These are phyloP conservation scores for Rosalia funebris DNA, from an alignment of 2,888 invertebrate species.

Conservation along the genomic window DNA sequence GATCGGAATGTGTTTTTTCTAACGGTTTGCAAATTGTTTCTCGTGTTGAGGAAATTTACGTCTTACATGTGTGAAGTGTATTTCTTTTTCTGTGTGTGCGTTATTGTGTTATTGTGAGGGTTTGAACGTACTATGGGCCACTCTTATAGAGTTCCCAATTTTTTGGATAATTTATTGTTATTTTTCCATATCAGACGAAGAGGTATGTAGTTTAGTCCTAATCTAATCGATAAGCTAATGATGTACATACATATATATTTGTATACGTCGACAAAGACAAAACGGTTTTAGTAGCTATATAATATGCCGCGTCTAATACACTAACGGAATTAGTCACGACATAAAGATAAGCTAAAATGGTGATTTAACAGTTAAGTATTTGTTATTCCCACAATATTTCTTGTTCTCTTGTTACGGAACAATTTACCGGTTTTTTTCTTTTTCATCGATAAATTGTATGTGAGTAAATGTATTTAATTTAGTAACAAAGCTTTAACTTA, in stretches of 20 bases:
- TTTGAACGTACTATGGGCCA: neutral
- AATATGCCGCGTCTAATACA: too few species aligned
- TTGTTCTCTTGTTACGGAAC: too few species aligned
- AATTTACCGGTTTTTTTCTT: too few species aligned
- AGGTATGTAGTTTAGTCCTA: slow-evolving; percentile 17
- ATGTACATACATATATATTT: too few species aligned
- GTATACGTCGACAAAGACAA: too few species aligned
- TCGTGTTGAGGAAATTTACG: too few species aligned
- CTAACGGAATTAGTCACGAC: neutral
- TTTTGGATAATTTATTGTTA: slow-evolving; percentile 15
- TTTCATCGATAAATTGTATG: too few species aligned
- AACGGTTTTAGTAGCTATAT: too few species aligned
- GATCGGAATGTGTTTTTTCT: slow-evolving; percentile 1
- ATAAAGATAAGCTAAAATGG: slow-evolving; percentile 3
- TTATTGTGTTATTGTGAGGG: neutral
- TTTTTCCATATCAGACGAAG: slow-evolving; percentile 15
- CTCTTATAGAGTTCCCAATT: slow-evolving; percentile 14
- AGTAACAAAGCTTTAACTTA: too few species aligned
- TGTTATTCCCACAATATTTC: too few species aligned
- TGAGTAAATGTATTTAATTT: too few species aligned
- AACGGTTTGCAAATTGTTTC: neutral
- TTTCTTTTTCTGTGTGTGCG: neutral
- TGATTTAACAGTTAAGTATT: slow-evolving; percentile 25
- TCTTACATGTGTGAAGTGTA: neutral
- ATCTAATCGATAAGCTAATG: too few species aligned